phyloP scores from a whole-genome alignment of 2,113 vertebrate genomes.

The Pagrus major region DNA sequence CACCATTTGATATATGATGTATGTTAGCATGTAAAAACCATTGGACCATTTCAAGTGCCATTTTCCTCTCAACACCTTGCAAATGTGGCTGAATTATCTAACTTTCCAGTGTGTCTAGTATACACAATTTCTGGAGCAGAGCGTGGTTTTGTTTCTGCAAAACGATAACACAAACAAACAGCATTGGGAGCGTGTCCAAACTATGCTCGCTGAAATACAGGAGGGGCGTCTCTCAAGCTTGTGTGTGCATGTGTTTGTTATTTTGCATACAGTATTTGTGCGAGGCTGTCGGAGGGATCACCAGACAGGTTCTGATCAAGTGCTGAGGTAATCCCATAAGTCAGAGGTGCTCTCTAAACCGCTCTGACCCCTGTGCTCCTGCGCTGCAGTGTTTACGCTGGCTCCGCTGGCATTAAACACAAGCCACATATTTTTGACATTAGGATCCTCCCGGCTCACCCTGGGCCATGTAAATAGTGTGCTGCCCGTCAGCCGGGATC shows the following conservation, averaged over 20 bases:
- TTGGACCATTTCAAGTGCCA: background rate
- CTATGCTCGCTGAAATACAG: conserved; percentile 5
- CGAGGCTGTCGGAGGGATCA: conserved; percentile 6
- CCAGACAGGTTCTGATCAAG: conserved; percentile 52
- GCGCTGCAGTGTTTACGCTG: conserved; percentile 71
- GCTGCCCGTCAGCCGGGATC: conserved; percentile 73
- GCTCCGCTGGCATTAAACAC: conserved; percentile 72
- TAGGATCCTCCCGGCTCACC: conserved; percentile 71
- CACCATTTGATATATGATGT: conserved; percentile 5
- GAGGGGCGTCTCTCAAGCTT: background rate
- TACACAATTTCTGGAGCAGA: background rate
- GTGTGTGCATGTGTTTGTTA: conserved; percentile 4
- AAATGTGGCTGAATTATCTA: conserved; percentile 3
- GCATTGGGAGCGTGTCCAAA: conserved; percentile 24
- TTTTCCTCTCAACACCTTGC: background rate
- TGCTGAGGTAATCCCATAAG: conserved; percentile 61
- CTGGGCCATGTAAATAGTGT: conserved; percentile 66
- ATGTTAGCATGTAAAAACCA: conserved; percentile 5
- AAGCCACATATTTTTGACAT: conserved; percentile 80
- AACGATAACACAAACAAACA: conserved; percentile 53
- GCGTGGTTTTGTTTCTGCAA: conserved; percentile 6
- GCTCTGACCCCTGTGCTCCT: conserved; percentile 70
- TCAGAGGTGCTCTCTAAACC: conserved; percentile 75
- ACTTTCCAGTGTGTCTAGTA: background rate
- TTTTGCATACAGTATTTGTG: conserved; percentile 34